Base-by-base conservation (phyloP, 2,888 invertebrate species). In the Kryphioiulus occultus region DNA sequence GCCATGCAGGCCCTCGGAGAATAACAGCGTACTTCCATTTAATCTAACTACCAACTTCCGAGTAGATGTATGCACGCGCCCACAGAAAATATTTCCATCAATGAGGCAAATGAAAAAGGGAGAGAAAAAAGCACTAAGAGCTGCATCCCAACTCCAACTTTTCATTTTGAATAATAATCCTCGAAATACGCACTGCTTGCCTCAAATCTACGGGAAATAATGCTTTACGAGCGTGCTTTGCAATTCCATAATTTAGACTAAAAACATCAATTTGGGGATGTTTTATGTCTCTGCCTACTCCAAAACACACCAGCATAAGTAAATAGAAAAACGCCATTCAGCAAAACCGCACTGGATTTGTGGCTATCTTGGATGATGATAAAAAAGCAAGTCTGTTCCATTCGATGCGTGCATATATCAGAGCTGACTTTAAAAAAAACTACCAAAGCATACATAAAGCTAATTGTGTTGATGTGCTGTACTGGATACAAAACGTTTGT, bases 191-290 rank as follows among this genome's bases (percentile, higher is more conserved):
- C 59, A 7, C 22, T 22, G 59, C 19, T 53, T 53, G 19, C 53
- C 53, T 42, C 15, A 19, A 59, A 59, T 59, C 3, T 10, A 22
- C 59, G 22, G 19, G 22, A 22, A 59, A 59, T 59, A 59, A 59
- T 59, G 59, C 22, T 59, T 59, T 59, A 59, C 59, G 59, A 59
- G 59, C 59, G 9, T 10, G 59, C 59, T 59, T 59, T 59, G 19
- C 59, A 59, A 22, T 59, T 59, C 59, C 59, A 59, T 59, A 59
- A 59, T 59, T 59, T 59, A n/a, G 59, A 59, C 59, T 59, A 59
- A 59, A 59, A 59, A 59, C 59, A 59, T 59, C 59, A 59, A 59
- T 59, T 59, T 59, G 59, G 59, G 1, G 19, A 59, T 59, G 59
- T 59, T 59, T 59, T 59, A 59, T 59, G 59, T 59, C 59, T 59